Evolutionary conservation across 2,888 invertebrate species (phyloP), one percentile per base, ranked within the genome.

Genomic region (Poecilobothrus nobilitatus): DNA sequence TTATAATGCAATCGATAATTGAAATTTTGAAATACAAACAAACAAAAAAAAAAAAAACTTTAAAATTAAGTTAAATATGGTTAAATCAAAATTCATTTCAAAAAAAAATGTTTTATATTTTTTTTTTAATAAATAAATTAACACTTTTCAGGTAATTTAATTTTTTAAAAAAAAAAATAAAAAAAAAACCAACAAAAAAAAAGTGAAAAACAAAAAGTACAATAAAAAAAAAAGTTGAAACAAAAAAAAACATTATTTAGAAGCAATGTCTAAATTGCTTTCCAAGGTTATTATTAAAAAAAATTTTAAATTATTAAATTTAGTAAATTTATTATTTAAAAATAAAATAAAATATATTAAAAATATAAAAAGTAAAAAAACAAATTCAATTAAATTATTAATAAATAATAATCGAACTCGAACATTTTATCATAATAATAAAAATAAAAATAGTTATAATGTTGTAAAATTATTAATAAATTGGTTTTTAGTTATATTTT

Each of bases 1-100:
- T 53, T 53, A 53, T 53, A 53, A 53, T 53, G 53, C 53, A 53
- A 53, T 53, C 53, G 53, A 18, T 53, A 53, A 53, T 53, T 53
- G n/a, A 53, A 53, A 18, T 37, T 37, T 37, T 37, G 37, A 41
- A 41, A 41, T 15, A 9, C 2, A 41, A 5, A 41, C 41, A 41
- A 41, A n/a, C n/a, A 18, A 18, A 53, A 53, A 53, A 18, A n/a
- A 53, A 53, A 53, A 12, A 18, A 53, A 53, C 7, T n/a, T 12
- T 53, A 12, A 53, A 53, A n/a, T n/a, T 18, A 18, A 53, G 9
- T 53, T 53, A 18, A 53, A 53, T 10, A 44, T 44, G 10, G 6
- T 44, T 44, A 44, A 53, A 53, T 18, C 3, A 18, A 53, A 53
- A 27, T 27, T 27, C 27, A 27, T 27, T 27, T 4, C 27, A 27